phyloP scores from a whole-genome alignment of 1,140 invertebrate genomes.

The Zophobas morio region DNA sequence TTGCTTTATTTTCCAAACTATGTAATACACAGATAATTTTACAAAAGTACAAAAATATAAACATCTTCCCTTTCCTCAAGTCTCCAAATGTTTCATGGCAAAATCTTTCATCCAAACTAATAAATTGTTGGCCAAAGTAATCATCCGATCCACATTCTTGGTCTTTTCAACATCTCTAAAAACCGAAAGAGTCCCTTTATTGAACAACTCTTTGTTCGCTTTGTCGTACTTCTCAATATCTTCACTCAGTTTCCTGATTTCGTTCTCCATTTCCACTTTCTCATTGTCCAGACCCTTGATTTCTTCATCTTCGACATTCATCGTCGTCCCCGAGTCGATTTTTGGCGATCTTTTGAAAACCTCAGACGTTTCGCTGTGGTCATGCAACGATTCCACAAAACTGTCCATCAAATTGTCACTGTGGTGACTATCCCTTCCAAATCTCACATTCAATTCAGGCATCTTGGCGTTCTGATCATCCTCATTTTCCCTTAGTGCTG shows the following conservation, averaged over 20 bases:
- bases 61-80: neutral
- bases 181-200: slow-evolving; percentile 51
- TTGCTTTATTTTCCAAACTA: too few relatives aligned
- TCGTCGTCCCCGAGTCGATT: neutral
- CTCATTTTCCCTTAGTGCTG: slow-evolving; percentile 52
- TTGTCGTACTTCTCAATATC: slow-evolving; percentile 52
- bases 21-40: neutral
- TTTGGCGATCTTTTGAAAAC: slow-evolving; percentile 48
- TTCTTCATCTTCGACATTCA: neutral
- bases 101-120: slow-evolving; percentile 48
- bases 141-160: slow-evolving; percentile 24
- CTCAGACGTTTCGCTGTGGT: slow-evolving; percentile 21
- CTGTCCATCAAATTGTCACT: slow-evolving; percentile 46
- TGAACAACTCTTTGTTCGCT: slow-evolving; percentile 51
- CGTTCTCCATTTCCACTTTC: slow-evolving; percentile 49
- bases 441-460: slow-evolving; percentile 11
- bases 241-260: slow-evolving; percentile 52
- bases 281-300: slow-evolving; percentile 12
- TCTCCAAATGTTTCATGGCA: slow-evolving; percentile 15
- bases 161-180: slow-evolving; percentile 47
- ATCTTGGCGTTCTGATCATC: slow-evolving; percentile 23
- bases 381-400: slow-evolving; percentile 35
- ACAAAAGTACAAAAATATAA: slow-evolving; percentile 43
- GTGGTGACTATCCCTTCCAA: neutral
- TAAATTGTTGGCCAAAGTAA: slow-evolving; percentile 38